A percentile compares a stretch with the other conserved stretches of the same genome.
Evolutionary conservation across 2,113 vertebrate species (phyloP).

Genomic region (Semnornis frantzii): DNA sequence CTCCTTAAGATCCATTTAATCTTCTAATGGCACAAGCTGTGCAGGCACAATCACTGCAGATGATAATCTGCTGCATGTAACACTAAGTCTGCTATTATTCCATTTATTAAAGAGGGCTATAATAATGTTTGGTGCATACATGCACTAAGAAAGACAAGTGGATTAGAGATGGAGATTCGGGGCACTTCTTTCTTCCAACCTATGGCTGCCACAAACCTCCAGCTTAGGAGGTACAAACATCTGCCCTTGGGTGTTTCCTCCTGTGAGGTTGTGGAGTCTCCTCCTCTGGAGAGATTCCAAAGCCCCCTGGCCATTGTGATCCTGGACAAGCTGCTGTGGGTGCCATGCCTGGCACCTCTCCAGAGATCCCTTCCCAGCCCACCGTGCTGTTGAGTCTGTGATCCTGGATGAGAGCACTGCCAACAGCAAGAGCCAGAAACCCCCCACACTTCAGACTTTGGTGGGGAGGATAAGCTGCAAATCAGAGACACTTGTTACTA

Average conservation of each 20-base stretch:
- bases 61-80: conserved; percentile 35
- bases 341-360: too few relatives aligned
- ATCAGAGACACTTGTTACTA: not conserved
- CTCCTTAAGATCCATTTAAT: conserved; percentile 54
- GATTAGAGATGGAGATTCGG: conserved; percentile 27
- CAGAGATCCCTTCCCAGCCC: too few relatives aligned
- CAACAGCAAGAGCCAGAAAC: not conserved
- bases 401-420: not conserved
- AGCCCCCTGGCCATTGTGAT: too few relatives aligned
- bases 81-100: conserved; percentile 55
- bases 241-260: not conserved
- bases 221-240: not conserved
- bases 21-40: conserved; percentile 47
- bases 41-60: conserved; percentile 41
- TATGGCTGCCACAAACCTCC: not conserved
- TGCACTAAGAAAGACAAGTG: conserved; percentile 35
- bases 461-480: not conserved
- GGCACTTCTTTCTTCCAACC: not conserved
- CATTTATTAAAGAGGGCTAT: conserved; percentile 33
- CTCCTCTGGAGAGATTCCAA: too few relatives aligned
- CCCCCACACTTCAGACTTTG: not conserved
- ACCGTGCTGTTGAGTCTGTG: too few relatives aligned
- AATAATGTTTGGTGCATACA: conserved; percentile 3
- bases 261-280: not conserved
- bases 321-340: too few relatives aligned